Conservation (phyloP, 2,888 invertebrate species). For the Arge pagana region DNA sequence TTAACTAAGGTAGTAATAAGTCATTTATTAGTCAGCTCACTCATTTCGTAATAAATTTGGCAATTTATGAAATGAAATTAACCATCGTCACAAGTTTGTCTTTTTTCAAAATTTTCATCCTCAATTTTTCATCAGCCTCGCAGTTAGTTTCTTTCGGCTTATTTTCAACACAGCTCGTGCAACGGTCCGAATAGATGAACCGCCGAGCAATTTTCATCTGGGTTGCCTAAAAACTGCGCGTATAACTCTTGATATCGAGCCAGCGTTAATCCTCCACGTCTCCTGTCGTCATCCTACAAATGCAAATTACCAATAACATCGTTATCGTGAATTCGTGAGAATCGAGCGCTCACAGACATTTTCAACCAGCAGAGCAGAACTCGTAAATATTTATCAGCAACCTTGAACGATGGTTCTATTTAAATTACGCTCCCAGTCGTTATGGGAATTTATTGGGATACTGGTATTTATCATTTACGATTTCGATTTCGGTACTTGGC, state of each 20-base stretch:
- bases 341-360: too few species aligned
- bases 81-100: slow-evolving; percentile 27
- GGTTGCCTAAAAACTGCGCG: slow-evolving; percentile 80
- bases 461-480: too few species aligned
- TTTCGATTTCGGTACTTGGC: slow-evolving; percentile 15
- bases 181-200: slow-evolving; percentile 81
- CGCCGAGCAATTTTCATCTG: slow-evolving; percentile 72
- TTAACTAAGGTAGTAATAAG: too few species aligned
- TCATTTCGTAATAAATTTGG: too few species aligned
- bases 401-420: too few species aligned
- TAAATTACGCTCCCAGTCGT: too few species aligned
- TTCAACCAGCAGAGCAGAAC: too few species aligned
- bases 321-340: too few species aligned
- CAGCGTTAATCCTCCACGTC: slow-evolving; percentile 76
- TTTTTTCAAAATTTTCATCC: slow-evolving; percentile 11
- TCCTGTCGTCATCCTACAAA: slow-evolving; percentile 80
- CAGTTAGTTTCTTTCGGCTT: slow-evolving; percentile 5
- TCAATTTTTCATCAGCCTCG: background rate
- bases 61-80: slow-evolving; percentile 39
- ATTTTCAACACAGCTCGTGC: slow-evolving; percentile 58
- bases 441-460: too few species aligned
- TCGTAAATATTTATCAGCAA: too few species aligned
- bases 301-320: too few species aligned
- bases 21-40: too few species aligned
- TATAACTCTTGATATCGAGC: slow-evolving; percentile 83